A percentile compares a stretch with the other conserved stretches of the same genome.
Evolutionary conservation across 2,888 invertebrate genomes (phyloP).

Genomic region (Ecliptopera silaceata): DNA sequence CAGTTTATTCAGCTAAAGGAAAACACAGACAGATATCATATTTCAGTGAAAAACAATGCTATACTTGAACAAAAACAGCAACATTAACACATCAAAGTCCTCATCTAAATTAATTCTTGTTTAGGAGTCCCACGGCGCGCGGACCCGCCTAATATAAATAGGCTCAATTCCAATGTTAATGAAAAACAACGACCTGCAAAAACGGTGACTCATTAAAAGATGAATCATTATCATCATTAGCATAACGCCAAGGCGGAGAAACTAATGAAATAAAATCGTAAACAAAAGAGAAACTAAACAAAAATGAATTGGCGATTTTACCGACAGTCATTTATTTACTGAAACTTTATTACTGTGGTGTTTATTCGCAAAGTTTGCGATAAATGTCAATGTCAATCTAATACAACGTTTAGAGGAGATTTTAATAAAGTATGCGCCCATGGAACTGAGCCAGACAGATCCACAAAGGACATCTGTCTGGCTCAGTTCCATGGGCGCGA

Average conservation of each 20-base stretch:
- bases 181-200: conserved; percentile 55
- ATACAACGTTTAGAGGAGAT: background rate
- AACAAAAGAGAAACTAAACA: no score
- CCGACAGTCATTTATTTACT: no score
- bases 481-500: background rate
- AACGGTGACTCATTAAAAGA: conserved; percentile 60
- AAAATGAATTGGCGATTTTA: no score
- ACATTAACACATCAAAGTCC: conserved; percentile 15
- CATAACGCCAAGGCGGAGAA: no score
- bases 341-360: no score
- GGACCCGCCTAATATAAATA: conserved; percentile 12
- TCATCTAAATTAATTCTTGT: conserved; percentile 19
- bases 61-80: conserved; percentile 1
- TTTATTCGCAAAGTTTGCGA: no score
- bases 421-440: background rate
- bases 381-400: background rate
- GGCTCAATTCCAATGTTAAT: conserved; percentile 49
- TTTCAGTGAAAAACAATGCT: background rate
- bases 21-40: background rate
- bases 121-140: conserved; percentile 4
- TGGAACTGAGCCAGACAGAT: no score
- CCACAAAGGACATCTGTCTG: no score
- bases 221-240: conserved; percentile 47
- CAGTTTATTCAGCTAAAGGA: background rate
- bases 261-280: no score